A percentile compares a stretch with the other conserved stretches of the same genome.
These are phyloP conservation scores for Stenopsyche tienmushanensis DNA, from an alignment of 1,140 invertebrate genomes.

Conservation along the genomic window DNA sequence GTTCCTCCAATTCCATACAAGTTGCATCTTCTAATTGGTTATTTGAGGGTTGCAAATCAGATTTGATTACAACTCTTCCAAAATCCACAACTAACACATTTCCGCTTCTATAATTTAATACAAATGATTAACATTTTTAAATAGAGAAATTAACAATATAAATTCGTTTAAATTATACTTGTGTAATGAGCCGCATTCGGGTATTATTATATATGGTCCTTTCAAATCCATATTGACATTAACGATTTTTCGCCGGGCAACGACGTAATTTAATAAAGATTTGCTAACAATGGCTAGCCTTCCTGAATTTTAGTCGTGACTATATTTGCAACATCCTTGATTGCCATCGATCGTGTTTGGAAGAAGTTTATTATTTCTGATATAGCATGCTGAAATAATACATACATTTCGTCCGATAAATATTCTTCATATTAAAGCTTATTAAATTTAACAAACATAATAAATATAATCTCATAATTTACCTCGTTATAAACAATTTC, in stretches of 20 bases:
- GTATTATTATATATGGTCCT: constrained; percentile 76
- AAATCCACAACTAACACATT: constrained; percentile 74
- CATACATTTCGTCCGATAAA: neutral
- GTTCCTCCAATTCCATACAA: constrained; percentile 79
- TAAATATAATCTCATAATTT: constrained; percentile 40
- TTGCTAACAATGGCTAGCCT: constrained; percentile 46
- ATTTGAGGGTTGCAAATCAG: constrained; percentile 71
- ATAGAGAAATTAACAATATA: constrained; percentile 1
- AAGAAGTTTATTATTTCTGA: constrained; percentile 76
- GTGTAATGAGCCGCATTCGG: constrained; percentile 73
- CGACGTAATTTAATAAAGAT: constrained; percentile 56
- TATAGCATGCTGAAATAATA: constrained; percentile 64
- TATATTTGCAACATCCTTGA: constrained; percentile 47
- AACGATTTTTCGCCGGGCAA: constrained; percentile 66
- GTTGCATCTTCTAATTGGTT: constrained; percentile 73
- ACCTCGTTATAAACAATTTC: constrained; percentile 82
- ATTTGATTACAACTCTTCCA: constrained; percentile 69
- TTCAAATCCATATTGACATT: constrained; percentile 75
- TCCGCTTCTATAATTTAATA: constrained; percentile 62
- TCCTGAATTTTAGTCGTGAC: constrained; percentile 43
- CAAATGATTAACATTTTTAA: neutral
- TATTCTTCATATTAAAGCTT: neutral
- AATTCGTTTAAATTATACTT: constrained; percentile 57
- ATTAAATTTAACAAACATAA: neutral
- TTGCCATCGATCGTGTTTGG: constrained; percentile 55